Evolutionary conservation across 2,888 invertebrate genomes (phyloP).

Genomic region (Morpho achilles): DNA sequence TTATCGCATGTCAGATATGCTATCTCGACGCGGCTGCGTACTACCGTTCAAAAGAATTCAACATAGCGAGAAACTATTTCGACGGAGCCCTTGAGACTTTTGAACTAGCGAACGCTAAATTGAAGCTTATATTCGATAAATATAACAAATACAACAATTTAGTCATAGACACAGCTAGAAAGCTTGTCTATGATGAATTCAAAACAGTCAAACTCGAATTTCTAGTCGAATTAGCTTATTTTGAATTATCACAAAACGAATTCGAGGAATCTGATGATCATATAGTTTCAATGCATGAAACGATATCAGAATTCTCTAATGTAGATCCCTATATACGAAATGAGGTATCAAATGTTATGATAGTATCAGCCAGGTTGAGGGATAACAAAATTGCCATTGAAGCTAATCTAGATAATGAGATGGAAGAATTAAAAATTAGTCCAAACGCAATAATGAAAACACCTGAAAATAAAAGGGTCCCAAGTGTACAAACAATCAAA

Average conservation of each 20-base stretch:
- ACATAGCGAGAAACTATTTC: constrained; percentile 56
- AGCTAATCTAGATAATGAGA: constrained; percentile 38
- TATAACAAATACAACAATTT: constrained; percentile 34
- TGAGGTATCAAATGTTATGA: constrained; percentile 53
- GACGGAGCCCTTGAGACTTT: constrained; percentile 43
- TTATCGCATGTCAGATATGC: constrained; percentile 39
- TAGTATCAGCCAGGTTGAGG: constrained; percentile 43
- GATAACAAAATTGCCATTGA: constrained; percentile 31
- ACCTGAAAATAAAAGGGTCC: constrained; percentile 34
- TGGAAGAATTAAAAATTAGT: constrained; percentile 43
- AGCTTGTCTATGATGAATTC: constrained; percentile 33
- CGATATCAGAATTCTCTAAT: constrained; percentile 34
- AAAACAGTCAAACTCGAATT: constrained; percentile 39
- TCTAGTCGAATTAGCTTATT: constrained; percentile 50
- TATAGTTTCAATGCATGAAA: constrained; percentile 50
- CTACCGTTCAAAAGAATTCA: constrained; percentile 46
- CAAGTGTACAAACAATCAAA: constrained; percentile 30
- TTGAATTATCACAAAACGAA: constrained; percentile 42
- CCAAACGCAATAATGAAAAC: constrained; percentile 29
- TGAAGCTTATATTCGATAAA: constrained; percentile 32
- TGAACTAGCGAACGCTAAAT: constrained; percentile 34
- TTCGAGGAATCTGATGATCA: constrained; percentile 43
- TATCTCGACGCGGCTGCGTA: constrained; percentile 52
- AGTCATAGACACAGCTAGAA: constrained; percentile 37
- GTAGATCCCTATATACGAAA: constrained; percentile 40